Evolutionary conservation across 2,888 invertebrate species (phyloP).

Genomic region (Alsophila aescularia): DNA sequence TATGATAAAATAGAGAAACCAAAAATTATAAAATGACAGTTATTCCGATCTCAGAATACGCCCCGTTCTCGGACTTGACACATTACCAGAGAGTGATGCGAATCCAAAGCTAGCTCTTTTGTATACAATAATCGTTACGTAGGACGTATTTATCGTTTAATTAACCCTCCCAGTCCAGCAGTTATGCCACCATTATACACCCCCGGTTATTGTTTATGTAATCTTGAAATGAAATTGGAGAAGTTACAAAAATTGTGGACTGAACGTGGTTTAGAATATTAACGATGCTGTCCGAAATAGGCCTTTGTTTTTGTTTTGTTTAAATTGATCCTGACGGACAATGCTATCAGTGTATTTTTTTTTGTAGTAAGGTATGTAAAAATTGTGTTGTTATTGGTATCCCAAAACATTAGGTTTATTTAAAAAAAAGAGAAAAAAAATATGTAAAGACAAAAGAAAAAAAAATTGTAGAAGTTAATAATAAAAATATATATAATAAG

Average conservation of each 20-base stretch:
- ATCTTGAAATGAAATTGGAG: slow-evolving; percentile 63
- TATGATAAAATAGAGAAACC: no score
- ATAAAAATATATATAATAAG: no score
- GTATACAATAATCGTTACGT: slow-evolving; percentile 79
- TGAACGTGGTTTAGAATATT: slow-evolving; percentile 35
- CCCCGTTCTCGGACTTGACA: slow-evolving; percentile 63
- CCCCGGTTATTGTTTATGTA: slow-evolving; percentile 71
- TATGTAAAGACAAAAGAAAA: no score
- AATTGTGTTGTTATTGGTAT: no score
- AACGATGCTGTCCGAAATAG: slow-evolving; percentile 29
- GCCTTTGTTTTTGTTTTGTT: background rate
- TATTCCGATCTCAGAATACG: slow-evolving; percentile 54
- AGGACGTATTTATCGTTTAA: slow-evolving; percentile 81
- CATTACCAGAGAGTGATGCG: slow-evolving; percentile 81
- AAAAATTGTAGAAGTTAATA: no score
- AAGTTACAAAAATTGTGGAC: slow-evolving; percentile 58
- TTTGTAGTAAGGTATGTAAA: no score
- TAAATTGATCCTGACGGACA: no score
- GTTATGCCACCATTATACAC: slow-evolving; percentile 57
- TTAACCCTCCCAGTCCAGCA: slow-evolving; percentile 68
- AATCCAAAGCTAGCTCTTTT: slow-evolving; percentile 79
- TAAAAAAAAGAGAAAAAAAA: no score
- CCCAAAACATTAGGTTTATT: no score
- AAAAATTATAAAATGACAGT: background rate
- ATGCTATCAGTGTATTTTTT: no score